These are phyloP conservation scores for Hozukius guyotensis DNA, from an alignment of 2,797 vertebrate genomes.

Conservation along the genomic window DNA sequence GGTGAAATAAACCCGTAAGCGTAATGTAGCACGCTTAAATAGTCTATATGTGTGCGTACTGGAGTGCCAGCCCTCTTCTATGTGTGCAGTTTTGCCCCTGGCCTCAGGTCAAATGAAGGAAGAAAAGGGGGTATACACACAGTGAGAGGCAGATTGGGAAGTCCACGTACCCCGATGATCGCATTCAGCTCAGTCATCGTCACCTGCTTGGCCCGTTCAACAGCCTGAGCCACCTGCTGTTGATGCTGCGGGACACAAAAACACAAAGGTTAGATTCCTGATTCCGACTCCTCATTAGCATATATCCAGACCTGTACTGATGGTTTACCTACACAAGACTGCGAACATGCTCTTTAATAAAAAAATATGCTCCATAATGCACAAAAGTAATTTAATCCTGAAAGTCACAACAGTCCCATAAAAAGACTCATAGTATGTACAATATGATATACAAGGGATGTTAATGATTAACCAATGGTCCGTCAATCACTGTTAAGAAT, in stretches of 20 bases:
- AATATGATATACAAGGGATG: not conserved
- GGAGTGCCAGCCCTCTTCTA: conserved; percentile 19
- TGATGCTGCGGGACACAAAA: conserved; percentile 87
- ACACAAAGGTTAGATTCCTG: conserved; percentile 43
- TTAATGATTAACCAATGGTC: not conserved
- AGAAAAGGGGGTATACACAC: conserved; percentile 97
- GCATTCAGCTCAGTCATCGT: conserved; percentile 99
- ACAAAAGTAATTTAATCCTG: not conserved
- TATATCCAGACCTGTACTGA: not conserved
- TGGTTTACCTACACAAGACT: not conserved
- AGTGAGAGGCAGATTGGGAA: conserved; percentile 98
- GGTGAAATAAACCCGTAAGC: conserved; percentile 9
- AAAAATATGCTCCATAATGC: not conserved
- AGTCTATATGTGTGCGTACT: not conserved
- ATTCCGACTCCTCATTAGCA: not conserved
- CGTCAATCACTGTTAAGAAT: not conserved
- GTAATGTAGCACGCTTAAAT: conserved; percentile 10
- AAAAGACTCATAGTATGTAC: not conserved
- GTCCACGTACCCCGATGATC: conserved; percentile 99
- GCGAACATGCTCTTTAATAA: not conserved
- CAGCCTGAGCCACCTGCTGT: conserved; percentile 97
- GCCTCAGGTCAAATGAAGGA: conserved; percentile 83
- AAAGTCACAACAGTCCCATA: not conserved
- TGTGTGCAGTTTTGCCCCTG: conserved; percentile 80
- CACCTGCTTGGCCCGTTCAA: conserved; percentile 98